phyloP scores from a whole-genome alignment of 2,888 invertebrate species.

The Meghimatium bilineatum region DNA sequence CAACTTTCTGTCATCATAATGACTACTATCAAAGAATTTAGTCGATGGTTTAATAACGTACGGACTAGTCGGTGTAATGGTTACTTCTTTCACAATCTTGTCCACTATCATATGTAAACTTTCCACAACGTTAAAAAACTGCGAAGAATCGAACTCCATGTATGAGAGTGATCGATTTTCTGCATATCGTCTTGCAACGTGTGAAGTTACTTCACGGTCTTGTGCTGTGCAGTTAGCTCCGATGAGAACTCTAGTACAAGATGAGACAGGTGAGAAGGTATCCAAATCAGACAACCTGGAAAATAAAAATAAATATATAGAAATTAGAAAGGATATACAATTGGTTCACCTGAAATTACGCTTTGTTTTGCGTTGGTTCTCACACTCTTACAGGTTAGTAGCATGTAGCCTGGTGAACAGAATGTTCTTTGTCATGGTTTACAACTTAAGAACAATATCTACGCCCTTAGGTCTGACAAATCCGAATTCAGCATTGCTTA shows the following conservation, averaged over 20 bases:
- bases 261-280: slow-evolving; percentile 8
- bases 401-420: no score
- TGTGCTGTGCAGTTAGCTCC: slow-evolving; percentile 38
- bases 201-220: slow-evolving; percentile 15
- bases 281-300: slow-evolving; percentile 43
- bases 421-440: no score
- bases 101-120: slow-evolving; percentile 41
- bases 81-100: slow-evolving; percentile 28
- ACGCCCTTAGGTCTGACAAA: no score
- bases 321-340: no score
- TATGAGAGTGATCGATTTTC: slow-evolving; percentile 36
- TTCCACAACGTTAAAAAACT: slow-evolving; percentile 43
- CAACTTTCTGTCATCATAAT: not conserved
- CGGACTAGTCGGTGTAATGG: not conserved
- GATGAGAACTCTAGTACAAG: slow-evolving; percentile 24
- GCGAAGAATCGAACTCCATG: slow-evolving; percentile 36
- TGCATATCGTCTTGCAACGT: slow-evolving; percentile 33
- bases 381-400: no score
- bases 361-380: no score
- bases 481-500: no score
- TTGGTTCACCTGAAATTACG: no score
- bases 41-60: slow-evolving; percentile 23
- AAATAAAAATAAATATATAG: not conserved
- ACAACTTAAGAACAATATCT: no score
- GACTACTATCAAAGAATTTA: not conserved